A percentile compares a stretch with the other conserved stretches of the same genome.
These are phyloP conservation scores for Odocoileus hemionus DNA, from an alignment of 2,113 vertebrate species.

Conservation along the genomic window DNA sequence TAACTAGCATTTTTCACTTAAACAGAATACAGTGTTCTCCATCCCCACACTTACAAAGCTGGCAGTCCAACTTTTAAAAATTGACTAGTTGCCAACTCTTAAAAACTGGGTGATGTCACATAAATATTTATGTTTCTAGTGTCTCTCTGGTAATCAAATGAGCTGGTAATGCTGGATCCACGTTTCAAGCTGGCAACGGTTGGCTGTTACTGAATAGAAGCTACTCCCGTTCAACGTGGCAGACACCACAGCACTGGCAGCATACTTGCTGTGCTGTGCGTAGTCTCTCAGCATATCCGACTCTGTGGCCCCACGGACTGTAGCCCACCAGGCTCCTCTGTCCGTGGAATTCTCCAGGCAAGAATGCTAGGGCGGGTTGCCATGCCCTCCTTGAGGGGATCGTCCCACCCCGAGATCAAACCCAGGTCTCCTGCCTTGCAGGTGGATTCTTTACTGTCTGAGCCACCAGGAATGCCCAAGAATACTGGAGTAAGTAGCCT, in stretches of 20 bases:
- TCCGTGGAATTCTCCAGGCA: neutral
- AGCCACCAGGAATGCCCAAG: neutral
- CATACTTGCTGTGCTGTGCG: neutral
- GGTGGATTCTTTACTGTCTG: neutral
- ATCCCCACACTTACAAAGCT: neutral
- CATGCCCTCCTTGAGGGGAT: neutral
- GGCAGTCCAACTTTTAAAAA: neutral
- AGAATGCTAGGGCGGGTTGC: neutral
- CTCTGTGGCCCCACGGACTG: neutral
- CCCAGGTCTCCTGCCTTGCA: neutral
- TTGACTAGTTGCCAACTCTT: neutral
- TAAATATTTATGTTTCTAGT: neutral
- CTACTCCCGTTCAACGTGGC: rapidly evolving
- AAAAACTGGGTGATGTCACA: neutral
- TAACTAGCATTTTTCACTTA: neutral
- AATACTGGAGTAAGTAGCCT: neutral
- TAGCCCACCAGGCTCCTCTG: neutral
- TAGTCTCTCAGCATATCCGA: neutral
- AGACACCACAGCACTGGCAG: neutral
- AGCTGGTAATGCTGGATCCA: neutral
- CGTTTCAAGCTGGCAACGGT: neutral
- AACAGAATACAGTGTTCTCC: neutral
- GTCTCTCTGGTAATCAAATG: neutral
- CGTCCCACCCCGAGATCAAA: neutral
- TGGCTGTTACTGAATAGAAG: too few species aligned